A percentile compares a stretch with the other conserved stretches of the same genome.
Evolutionary conservation across 92 coral and sea anemone genomes (phyloP).

Genomic region (Epizoanthus rinbou): DNA sequence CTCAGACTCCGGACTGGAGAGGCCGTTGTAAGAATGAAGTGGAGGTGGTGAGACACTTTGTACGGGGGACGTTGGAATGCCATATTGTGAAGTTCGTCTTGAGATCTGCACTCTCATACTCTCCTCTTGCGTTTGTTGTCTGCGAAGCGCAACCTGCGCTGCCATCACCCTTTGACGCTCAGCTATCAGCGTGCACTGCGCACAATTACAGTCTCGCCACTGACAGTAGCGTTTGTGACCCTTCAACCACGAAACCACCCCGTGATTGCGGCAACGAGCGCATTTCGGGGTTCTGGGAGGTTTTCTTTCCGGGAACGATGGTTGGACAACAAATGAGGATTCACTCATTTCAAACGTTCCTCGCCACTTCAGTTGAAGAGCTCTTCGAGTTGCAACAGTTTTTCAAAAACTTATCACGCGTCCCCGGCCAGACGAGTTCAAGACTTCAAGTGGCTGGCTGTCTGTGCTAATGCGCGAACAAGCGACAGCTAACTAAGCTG

Average conservation of each 20-base stretch:
- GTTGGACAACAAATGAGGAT: constrained; percentile 63
- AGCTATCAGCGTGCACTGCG: constrained; percentile 83
- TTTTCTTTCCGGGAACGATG: constrained; percentile 70
- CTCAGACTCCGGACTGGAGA: constrained; percentile 31
- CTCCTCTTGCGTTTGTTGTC: constrained; percentile 97
- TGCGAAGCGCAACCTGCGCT: constrained; percentile 85
- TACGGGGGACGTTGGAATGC: constrained; percentile 50
- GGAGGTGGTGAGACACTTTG: constrained; percentile 20
- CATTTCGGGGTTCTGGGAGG: constrained; percentile 89
- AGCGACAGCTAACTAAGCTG: constrained; percentile 23
- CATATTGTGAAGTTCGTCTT: constrained; percentile 43
- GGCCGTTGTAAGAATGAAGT: constrained; percentile 32
- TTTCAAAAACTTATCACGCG: constrained; percentile 20
- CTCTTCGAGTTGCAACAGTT: constrained; percentile 33
- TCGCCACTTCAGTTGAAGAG: constrained; percentile 12
- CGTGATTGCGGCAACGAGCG: constrained; percentile 87
- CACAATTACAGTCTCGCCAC: constrained; percentile 88
- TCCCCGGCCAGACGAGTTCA: neutral
- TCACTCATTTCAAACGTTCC: constrained; percentile 60
- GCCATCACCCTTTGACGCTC: constrained; percentile 94
- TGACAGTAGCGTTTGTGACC: constrained; percentile 88
- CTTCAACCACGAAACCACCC: constrained; percentile 82
- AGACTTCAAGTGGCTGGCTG: constrained; percentile 33
- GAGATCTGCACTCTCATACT: constrained; percentile 67
- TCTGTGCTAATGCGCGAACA: constrained; percentile 42